Evolutionary conservation across 2,113 vertebrate genomes (phyloP).

Genomic region (Hyperopisus bebe): DNA sequence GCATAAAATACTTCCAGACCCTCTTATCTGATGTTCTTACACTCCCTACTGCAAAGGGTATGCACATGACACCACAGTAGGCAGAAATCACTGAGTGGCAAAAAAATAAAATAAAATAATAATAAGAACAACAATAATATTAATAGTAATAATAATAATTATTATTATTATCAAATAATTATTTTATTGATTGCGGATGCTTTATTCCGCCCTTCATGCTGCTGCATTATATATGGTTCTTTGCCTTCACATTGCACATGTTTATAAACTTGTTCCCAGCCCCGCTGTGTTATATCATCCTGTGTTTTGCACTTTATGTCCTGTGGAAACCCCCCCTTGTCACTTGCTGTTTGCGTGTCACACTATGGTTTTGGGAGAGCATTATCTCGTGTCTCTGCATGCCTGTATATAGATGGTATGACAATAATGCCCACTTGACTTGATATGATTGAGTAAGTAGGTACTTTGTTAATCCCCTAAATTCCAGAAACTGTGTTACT

Average conservation of each 20-base stretch:
- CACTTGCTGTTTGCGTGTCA: not conserved
- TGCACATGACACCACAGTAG: too few relatives aligned
- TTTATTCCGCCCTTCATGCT: not conserved
- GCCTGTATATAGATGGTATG: not conserved
- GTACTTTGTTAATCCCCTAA: not conserved
- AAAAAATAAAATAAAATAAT: too few relatives aligned
- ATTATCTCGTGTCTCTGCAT: not conserved
- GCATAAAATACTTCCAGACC: too few relatives aligned
- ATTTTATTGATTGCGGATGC: not conserved
- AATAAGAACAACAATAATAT: too few relatives aligned
- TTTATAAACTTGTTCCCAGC: not conserved
- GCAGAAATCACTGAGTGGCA: too few relatives aligned
- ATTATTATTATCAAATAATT: not conserved
- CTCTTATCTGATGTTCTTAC: too few relatives aligned
- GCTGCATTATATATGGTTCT: not conserved
- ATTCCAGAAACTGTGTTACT: not conserved
- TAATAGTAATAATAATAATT: not conserved
- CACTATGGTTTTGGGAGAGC: not conserved
- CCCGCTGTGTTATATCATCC: not conserved
- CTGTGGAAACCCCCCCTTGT: not conserved
- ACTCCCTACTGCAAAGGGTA: too few relatives aligned
- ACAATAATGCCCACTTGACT: not conserved
- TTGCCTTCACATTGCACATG: not conserved
- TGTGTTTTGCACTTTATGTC: not conserved
- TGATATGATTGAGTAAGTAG: not conserved